Evolutionary conservation across 2,113 vertebrate genomes (phyloP).

Genomic region (Grammomys surdaster): DNA sequence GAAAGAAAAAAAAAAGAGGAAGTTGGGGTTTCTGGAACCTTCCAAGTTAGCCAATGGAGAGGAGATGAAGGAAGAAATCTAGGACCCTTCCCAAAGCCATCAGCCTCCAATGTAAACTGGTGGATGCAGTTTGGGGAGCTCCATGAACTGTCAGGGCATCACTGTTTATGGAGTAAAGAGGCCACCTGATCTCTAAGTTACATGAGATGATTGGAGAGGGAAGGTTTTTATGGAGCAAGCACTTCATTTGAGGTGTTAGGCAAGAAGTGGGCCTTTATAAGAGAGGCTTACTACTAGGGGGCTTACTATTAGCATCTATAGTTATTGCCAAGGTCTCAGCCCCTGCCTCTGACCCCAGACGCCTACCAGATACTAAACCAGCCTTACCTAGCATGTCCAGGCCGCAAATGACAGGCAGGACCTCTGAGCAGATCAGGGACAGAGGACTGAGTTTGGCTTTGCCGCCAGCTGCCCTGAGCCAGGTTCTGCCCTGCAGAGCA

Average conservation of each 20-base stretch:
- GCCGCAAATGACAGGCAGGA: background rate
- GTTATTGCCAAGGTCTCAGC: too few relatives aligned
- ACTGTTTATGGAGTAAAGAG: background rate
- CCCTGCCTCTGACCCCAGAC: background rate
- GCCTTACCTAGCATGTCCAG: background rate
- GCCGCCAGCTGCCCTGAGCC: background rate
- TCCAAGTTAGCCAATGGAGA: background rate
- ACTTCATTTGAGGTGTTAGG: too few relatives aligned
- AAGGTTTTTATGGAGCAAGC: too few relatives aligned
- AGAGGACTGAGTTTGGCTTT: fast-evolving
- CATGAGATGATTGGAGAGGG: fast-evolving
- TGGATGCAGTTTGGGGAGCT: background rate
- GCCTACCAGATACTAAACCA: background rate
- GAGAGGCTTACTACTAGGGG: too few relatives aligned
- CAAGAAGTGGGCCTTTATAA: background rate
- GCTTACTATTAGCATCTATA: fast-evolving
- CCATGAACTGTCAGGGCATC: background rate
- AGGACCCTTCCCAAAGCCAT: background rate
- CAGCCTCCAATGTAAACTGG: background rate
- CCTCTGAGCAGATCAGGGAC: background rate
- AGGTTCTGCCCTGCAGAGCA: background rate
- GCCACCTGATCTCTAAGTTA: background rate
- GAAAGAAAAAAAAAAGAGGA: background rate
- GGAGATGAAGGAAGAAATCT: background rate
- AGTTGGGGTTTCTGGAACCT: background rate